Evolutionary conservation across 2,113 vertebrate species (phyloP), one percentile per base, ranked within the genome.

Genomic region (Sporophila hypoxantha): DNA sequence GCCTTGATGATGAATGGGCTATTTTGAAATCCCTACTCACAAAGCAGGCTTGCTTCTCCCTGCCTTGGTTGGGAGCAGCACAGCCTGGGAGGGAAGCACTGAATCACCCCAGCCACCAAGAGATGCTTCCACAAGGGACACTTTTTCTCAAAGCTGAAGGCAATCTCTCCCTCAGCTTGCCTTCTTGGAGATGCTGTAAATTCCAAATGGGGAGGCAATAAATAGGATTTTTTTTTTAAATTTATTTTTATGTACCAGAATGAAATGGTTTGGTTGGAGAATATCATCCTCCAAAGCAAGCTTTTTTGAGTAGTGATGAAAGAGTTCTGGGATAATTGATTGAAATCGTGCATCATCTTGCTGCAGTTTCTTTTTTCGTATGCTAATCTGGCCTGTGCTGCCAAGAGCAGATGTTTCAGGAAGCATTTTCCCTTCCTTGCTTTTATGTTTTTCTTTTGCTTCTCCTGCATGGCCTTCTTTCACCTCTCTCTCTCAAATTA

Each of bases 11-110:
- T 55, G 73, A 83, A 69, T 9, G 49, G 39, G 65, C 65, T 65
- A 2, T 69, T 76, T 53, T 79, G 65, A 56, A 56, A n/a, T 59
- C 21, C 5, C 29, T 10, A 10, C 61, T 80, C 41, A 26, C 16
- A 25, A 74, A 62, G 68, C 73, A 39, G n/a, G 21, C 42, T 84
- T 70, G 21, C 39, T 79, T 42, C 75, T 67, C 56, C 27, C 30
- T 2, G 9, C 37, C 39, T 46, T 5, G 2, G 15, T 7, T 3
- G 1, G 23, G 64, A 87, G 49, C 22, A 6, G 2, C 1, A 0
- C 0, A 2, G 62, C 21, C 73, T 81, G 67, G 39, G 64, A 82
- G 41, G 71, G 49, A 50, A 70, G 30, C 0, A 2, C 18, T 70
- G 84, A 49, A 36, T 37, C 42, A 55, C 69, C 34, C 32, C 39